phyloP scores from a whole-genome alignment of 2,797 vertebrate species.

The Smutsia temminckii region DNA sequence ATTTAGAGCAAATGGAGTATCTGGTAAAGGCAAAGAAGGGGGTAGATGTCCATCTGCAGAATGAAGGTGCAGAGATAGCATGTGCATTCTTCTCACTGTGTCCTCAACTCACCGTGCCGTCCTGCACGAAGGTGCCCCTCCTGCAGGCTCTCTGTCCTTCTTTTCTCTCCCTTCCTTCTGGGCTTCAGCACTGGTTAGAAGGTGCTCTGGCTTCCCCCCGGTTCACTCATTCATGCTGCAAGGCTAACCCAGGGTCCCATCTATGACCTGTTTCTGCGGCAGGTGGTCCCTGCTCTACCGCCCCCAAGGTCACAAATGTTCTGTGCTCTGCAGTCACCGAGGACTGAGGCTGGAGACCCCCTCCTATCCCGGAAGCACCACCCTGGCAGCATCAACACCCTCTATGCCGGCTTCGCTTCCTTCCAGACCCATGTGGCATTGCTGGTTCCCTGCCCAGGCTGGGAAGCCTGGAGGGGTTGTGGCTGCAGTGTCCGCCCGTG shows the following conservation, averaged over 20 bases:
- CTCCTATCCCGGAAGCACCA: too few relatives aligned
- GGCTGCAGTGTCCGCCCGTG: neutral
- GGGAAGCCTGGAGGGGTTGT: neutral
- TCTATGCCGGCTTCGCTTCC: neutral
- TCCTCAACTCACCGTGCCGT: neutral
- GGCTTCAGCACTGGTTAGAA: too few relatives aligned
- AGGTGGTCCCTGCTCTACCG: neutral
- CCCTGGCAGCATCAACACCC: too few relatives aligned
- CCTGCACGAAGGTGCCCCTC: too few relatives aligned
- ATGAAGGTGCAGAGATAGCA: too few relatives aligned
- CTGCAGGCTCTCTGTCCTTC: neutral
- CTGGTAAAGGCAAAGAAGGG: neutral
- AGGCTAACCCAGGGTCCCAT: neutral
- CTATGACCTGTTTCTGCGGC: too few relatives aligned
- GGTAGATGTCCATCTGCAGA: neutral
- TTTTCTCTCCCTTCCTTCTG: neutral
- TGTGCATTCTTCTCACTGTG: neutral
- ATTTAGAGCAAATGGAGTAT: neutral
- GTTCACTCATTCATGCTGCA: neutral
- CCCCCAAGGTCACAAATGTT: neutral
- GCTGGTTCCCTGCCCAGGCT: neutral
- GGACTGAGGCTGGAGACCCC: neutral
- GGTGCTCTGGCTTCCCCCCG: neutral
- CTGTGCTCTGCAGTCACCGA: neutral
- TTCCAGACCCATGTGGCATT: neutral